Conservation (phyloP, 2,888 invertebrate genomes). For the Dusona sp. region DNA sequence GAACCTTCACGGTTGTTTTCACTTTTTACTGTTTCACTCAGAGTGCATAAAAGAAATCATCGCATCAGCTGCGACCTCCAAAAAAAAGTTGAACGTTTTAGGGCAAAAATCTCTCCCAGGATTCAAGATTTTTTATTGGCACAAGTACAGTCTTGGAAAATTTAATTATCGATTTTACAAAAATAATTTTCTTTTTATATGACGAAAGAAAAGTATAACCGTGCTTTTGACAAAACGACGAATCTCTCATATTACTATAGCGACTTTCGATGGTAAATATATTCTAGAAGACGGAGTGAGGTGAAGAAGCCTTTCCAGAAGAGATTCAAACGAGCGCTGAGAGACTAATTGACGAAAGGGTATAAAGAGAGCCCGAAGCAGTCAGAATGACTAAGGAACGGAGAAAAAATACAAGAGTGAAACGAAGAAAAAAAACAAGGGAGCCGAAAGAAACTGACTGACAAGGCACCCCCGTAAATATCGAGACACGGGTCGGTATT, state of each 20-base stretch:
- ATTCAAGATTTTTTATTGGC: background rate
- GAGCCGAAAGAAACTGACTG: slow-evolving; percentile 70
- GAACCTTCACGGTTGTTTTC: slow-evolving; percentile 1
- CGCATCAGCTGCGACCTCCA: background rate
- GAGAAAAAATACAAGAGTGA: slow-evolving; percentile 49
- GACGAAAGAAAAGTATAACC: background rate
- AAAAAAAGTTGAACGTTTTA: background rate
- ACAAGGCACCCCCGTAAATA: slow-evolving; percentile 75
- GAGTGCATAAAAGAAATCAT: background rate
- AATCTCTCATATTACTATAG: background rate
- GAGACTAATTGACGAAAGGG: slow-evolving; percentile 80
- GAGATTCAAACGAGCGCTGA: slow-evolving; percentile 69
- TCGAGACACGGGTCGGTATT: slow-evolving; percentile 75
- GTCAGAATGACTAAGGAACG: slow-evolving; percentile 39
- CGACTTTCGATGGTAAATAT: slow-evolving; percentile 28
- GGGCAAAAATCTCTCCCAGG: background rate
- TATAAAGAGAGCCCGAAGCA: slow-evolving; percentile 63
- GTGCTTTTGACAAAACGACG: background rate
- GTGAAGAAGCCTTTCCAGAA: slow-evolving; percentile 43
- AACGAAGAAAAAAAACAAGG: slow-evolving; percentile 64
- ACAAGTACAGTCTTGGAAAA: background rate
- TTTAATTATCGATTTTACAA: background rate
- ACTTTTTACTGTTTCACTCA: slow-evolving; percentile 29
- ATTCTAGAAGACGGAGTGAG: slow-evolving; percentile 29
- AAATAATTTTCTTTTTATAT: background rate